Percentiles rank a stretch among this genome's conserved stretches.
These are phyloP conservation scores for Octonoba sinensis DNA, from an alignment of 2,888 invertebrate genomes.

Conservation along the genomic window DNA sequence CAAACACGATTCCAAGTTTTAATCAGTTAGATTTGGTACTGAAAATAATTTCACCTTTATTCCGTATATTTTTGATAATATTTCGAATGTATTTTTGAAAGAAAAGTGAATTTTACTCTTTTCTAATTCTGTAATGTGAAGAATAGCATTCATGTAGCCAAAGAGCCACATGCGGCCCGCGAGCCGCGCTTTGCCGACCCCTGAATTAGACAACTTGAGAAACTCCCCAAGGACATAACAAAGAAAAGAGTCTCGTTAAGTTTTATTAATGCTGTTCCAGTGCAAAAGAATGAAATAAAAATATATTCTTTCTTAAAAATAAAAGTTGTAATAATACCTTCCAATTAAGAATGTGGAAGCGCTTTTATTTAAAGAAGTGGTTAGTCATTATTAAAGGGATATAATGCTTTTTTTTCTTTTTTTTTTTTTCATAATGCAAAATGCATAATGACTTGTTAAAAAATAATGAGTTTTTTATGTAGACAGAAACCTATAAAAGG, in stretches of 20 bases:
- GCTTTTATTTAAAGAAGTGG: conserved; percentile 17
- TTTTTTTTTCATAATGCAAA: conserved; percentile 33
- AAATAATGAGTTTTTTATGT: conserved; percentile 26
- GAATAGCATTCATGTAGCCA: too few relatives aligned
- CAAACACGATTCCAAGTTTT: too few relatives aligned
- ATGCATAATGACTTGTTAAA: conserved; percentile 23
- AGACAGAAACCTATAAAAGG: conserved; percentile 2
- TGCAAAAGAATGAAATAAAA: conserved; percentile 8
- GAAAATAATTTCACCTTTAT: too few relatives aligned
- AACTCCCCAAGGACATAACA: not conserved
- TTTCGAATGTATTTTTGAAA: too few relatives aligned
- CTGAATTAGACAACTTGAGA: not conserved
- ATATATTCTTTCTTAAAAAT: conserved; percentile 7
- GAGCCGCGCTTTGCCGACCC: too few relatives aligned
- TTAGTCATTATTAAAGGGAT: conserved; percentile 18
- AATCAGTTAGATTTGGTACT: too few relatives aligned
- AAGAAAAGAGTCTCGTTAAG: conserved; percentile 34
- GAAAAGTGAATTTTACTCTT: too few relatives aligned
- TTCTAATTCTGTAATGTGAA: too few relatives aligned
- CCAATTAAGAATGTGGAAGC: conserved; percentile 3
- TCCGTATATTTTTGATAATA: too few relatives aligned
- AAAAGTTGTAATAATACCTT: not conserved
- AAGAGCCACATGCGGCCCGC: too few relatives aligned
- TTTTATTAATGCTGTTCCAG: conserved; percentile 26
- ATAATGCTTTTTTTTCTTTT: conserved; percentile 20